phyloP scores from a whole-genome alignment of 2,888 invertebrate species.

The Chymomyza fuscimana region DNA sequence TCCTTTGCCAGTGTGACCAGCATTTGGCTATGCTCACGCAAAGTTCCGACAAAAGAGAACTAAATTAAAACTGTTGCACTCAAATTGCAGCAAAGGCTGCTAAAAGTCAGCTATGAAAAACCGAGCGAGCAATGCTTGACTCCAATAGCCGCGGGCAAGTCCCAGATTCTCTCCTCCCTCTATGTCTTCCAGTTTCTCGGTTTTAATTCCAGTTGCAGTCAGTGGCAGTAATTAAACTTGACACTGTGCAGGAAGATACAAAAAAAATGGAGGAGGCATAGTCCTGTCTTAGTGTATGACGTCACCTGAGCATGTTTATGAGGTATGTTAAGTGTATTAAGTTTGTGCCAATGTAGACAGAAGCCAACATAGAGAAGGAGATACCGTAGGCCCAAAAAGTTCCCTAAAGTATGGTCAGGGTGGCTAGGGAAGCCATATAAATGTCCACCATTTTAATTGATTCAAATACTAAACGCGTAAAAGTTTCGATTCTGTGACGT shows the following conservation, averaged over 20 bases:
- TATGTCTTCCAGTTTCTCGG: neutral
- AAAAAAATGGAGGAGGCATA: too few species aligned
- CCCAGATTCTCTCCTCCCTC: neutral
- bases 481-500: too few species aligned
- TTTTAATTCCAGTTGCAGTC: neutral
- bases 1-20: conserved; percentile 3
- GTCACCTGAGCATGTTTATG: too few species aligned
- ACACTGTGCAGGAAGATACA: neutral
- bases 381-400: too few species aligned
- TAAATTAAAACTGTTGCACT: conserved; percentile 32
- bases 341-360: too few species aligned
- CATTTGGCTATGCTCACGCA: conserved; percentile 2
- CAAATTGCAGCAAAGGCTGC: neutral
- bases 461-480: too few species aligned
- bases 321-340: too few species aligned
- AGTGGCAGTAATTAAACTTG: conserved; percentile 43
- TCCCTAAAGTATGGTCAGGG: too few species aligned
- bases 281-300: too few species aligned
- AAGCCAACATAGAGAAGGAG: too few species aligned
- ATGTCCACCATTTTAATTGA: too few species aligned
- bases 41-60: conserved; percentile 15
- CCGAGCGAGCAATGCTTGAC: neutral
- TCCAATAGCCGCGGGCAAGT: neutral
- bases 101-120: neutral
- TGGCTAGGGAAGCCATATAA: too few species aligned